A percentile compares a stretch with the other conserved stretches of the same genome.
Conservation (phyloP, 2,113 vertebrate species). For the Pangasianodon hypophthalmus region DNA sequence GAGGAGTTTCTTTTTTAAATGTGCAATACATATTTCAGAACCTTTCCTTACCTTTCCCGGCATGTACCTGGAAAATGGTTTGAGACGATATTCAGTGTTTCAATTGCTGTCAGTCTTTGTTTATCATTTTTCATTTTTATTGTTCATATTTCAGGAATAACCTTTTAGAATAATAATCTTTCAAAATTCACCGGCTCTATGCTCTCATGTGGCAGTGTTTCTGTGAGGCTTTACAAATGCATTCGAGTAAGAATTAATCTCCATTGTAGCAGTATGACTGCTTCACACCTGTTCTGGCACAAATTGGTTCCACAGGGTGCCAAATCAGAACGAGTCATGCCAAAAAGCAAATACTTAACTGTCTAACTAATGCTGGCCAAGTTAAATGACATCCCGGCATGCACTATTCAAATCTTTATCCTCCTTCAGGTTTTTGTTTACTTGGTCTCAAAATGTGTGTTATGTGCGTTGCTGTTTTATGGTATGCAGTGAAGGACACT, state of each 20-base stretch:
- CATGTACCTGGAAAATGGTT: background rate
- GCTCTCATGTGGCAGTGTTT: background rate
- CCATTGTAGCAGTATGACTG: background rate
- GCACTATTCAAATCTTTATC: background rate
- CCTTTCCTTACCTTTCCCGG: background rate
- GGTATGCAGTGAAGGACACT: background rate
- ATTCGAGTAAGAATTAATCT: slow-evolving; percentile 31
- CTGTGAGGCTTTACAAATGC: slow-evolving; percentile 45
- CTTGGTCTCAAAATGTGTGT: background rate
- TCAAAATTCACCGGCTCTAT: background rate
- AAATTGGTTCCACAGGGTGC: slow-evolving; percentile 8
- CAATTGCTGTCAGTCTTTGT: background rate
- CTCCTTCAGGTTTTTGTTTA: background rate
- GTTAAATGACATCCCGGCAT: background rate
- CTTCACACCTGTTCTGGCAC: slow-evolving; percentile 37
- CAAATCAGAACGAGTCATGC: slow-evolving; percentile 7
- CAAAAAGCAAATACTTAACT: slow-evolving; percentile 28
- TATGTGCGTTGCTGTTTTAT: background rate
- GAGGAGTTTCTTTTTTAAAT: background rate
- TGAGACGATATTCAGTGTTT: background rate
- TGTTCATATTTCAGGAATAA: slow-evolving; percentile 1
- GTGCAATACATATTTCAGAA: slow-evolving; percentile 18
- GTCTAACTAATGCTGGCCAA: slow-evolving; percentile 20
- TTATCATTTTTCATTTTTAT: slow-evolving; percentile 20
- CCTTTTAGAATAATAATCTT: background rate